These are phyloP conservation scores for Smittia aterrima DNA, from an alignment of 2,888 invertebrate genomes.

Conservation along the genomic window DNA sequence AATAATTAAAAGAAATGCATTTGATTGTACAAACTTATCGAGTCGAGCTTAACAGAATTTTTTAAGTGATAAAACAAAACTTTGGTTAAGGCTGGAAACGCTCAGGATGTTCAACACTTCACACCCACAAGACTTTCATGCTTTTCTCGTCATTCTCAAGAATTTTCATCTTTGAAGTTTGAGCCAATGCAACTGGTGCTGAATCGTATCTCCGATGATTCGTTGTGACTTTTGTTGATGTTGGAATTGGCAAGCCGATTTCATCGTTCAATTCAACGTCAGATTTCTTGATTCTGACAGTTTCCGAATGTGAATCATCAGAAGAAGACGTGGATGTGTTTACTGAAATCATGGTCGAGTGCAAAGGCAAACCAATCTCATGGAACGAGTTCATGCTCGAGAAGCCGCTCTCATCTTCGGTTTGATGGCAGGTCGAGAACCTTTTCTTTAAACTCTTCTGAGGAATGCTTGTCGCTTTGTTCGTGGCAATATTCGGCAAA, in stretches of 20 bases:
- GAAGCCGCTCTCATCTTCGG: conserved; percentile 81
- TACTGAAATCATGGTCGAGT: conserved; percentile 16
- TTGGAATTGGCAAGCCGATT: conserved; percentile 38
- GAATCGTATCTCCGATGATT: conserved; percentile 44
- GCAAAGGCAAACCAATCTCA: conserved; percentile 68
- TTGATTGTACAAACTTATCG: not conserved
- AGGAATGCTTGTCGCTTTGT: not conserved
- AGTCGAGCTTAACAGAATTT: too few relatives aligned
- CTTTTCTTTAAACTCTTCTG: not conserved
- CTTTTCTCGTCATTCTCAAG: conserved; percentile 43
- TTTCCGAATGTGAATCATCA: conserved; percentile 42
- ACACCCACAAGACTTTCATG: conserved; percentile 44
- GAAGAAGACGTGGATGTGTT: conserved; percentile 41
- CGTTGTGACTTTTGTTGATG: not conserved
- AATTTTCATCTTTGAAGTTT: conserved; percentile 23
- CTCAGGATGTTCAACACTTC: not conserved
- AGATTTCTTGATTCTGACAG: not conserved
- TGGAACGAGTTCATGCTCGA: conserved; percentile 83
- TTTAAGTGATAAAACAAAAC: not conserved
- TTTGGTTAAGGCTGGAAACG: conserved; percentile 4
- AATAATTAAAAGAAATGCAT: not conserved
- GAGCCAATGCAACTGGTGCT: conserved; percentile 42
- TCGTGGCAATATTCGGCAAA: not conserved
- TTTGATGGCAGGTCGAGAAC: conserved; percentile 28
- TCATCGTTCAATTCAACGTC: not conserved